Percentiles rank a stretch among this genome's conserved stretches.
Evolutionary conservation across 2,888 invertebrate genomes (phyloP).

Genomic region (Eupithecia dodoneata): DNA sequence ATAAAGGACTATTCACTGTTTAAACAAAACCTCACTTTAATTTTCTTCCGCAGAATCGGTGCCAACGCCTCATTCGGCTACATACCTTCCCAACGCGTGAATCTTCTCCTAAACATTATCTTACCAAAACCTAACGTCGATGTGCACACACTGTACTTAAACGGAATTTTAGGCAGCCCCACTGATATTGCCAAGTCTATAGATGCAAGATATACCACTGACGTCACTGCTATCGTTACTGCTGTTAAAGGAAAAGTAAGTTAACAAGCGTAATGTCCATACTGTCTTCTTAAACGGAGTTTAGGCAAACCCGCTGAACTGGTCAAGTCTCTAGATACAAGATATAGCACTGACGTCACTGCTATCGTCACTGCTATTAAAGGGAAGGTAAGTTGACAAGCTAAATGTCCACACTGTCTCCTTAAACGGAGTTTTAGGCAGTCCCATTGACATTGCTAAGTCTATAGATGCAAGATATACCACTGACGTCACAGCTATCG

Average conservation of each 20-base stretch:
- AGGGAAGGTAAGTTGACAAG: conserved; percentile 81
- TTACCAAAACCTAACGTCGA: conserved; percentile 87
- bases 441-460: conserved; percentile 63
- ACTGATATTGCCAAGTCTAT: conserved; percentile 64
- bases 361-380: conserved; percentile 82
- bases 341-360: conserved; percentile 82
- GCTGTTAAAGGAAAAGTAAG: conserved; percentile 85
- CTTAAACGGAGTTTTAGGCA: conserved; percentile 77
- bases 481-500: conserved; percentile 78
- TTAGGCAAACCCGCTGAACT: conserved; percentile 66
- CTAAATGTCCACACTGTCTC: conserved; percentile 83
- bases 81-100: conserved; percentile 77
- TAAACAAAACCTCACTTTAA: neutral
- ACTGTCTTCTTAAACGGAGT: conserved; percentile 80
- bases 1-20: neutral
- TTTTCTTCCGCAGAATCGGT: conserved; percentile 70
- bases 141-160: conserved; percentile 83
- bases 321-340: conserved; percentile 69
- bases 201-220: conserved; percentile 82
- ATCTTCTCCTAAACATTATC: conserved; percentile 81
- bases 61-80: conserved; percentile 84
- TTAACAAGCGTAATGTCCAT: conserved; percentile 78
- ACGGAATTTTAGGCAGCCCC: conserved; percentile 72
- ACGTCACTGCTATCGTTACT: conserved; percentile 80
- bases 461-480: conserved; percentile 79